Conservation (phyloP, 2,113 vertebrate species). For the Sander vitreus region DNA sequence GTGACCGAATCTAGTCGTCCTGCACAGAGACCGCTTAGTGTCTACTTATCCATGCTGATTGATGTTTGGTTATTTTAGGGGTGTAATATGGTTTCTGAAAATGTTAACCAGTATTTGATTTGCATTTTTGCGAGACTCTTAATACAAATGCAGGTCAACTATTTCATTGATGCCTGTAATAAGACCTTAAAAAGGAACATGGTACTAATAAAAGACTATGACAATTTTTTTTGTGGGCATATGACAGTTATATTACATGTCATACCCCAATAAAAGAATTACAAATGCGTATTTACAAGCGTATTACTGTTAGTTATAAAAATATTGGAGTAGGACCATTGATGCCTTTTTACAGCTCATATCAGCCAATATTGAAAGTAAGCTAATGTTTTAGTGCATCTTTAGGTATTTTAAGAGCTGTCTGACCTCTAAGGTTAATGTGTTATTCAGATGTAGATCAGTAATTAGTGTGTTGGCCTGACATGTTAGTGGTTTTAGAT, state of each 20-base stretch:
- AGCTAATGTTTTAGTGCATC: not conserved
- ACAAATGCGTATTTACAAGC: not conserved
- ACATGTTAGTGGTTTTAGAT: not conserved
- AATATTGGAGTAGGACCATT: not conserved
- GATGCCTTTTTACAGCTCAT: not conserved
- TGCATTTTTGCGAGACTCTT: not conserved
- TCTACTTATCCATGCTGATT: not conserved
- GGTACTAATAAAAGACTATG: too few species aligned
- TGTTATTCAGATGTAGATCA: not conserved
- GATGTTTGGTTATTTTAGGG: not conserved
- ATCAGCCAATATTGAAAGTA: not conserved
- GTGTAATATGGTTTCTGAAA: not conserved
- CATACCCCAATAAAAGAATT: not conserved
- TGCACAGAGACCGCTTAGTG: not conserved
- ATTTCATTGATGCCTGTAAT: not conserved
- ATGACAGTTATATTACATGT: not conserved
- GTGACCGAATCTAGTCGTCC: constrained; percentile 11
- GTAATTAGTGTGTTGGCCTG: not conserved
- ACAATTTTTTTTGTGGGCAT: not conserved
- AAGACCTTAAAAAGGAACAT: not conserved
- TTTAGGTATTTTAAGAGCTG: not conserved
- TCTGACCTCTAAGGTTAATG: not conserved
- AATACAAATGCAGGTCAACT: constrained; percentile 1
- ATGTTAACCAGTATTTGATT: not conserved
- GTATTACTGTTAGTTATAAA: not conserved